Percentiles rank a stretch among this genome's conserved stretches.
Evolutionary conservation across 2,888 invertebrate genomes (phyloP).

Genomic region (Tenthredo scrophulariae): DNA sequence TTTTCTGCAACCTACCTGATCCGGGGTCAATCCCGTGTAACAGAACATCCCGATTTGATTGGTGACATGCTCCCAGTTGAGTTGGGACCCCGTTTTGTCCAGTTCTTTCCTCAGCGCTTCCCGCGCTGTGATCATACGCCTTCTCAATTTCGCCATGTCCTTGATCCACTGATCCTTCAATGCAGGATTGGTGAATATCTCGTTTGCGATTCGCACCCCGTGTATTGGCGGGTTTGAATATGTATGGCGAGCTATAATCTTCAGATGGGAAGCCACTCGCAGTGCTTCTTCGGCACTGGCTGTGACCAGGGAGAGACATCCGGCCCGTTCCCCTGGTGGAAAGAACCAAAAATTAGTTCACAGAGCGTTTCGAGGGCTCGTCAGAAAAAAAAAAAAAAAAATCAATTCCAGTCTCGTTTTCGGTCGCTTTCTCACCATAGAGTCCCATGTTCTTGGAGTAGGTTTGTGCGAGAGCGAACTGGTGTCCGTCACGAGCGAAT

Average conservation of each 20-base stretch:
- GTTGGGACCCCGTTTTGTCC: slow-evolving; percentile 81
- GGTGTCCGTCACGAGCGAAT: slow-evolving; percentile 82
- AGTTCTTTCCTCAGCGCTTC: slow-evolving; percentile 80
- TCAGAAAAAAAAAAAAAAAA: background rate
- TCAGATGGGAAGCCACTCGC: slow-evolving; percentile 82
- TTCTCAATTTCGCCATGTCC: slow-evolving; percentile 86
- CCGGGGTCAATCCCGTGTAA: slow-evolving; percentile 83
- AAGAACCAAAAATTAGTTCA: background rate
- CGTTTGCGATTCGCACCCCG: slow-evolving; percentile 82
- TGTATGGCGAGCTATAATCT: slow-evolving; percentile 83
- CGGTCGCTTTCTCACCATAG: slow-evolving; percentile 78
- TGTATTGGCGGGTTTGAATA: slow-evolving; percentile 86
- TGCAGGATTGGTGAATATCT: slow-evolving; percentile 80
- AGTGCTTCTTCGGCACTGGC: slow-evolving; percentile 81
- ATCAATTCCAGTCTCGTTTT: background rate
- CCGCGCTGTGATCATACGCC: slow-evolving; percentile 84
- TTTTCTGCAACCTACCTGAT: slow-evolving; percentile 77
- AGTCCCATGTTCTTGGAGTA: slow-evolving; percentile 86
- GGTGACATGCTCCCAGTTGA: slow-evolving; percentile 84
- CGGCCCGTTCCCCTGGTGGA: slow-evolving; percentile 81
- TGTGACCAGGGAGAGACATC: slow-evolving; percentile 81
- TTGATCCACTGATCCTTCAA: slow-evolving; percentile 80
- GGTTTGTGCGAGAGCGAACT: slow-evolving; percentile 82
- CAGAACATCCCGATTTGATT: slow-evolving; percentile 88
- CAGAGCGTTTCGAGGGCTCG: background rate